Conservation (phyloP, 2,797 vertebrate genomes). For the Hydrophis major region DNA sequence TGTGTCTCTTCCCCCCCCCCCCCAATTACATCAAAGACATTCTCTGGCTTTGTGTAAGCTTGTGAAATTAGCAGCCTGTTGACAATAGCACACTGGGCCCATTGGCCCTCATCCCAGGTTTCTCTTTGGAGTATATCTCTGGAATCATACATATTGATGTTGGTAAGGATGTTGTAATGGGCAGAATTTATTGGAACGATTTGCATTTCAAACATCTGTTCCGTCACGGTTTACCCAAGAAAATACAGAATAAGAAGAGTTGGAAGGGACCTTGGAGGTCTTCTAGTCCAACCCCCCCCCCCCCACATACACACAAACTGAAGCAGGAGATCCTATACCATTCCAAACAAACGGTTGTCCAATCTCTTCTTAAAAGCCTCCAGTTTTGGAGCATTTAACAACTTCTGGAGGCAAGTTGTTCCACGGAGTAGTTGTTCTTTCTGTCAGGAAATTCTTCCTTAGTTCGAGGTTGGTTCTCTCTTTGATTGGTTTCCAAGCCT, state of each 20-base stretch:
- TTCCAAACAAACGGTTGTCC: no score
- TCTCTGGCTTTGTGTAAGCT: not conserved
- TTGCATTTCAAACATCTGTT: not conserved
- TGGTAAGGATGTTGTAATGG: not conserved
- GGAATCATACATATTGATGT: no score
- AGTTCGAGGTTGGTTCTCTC: no score
- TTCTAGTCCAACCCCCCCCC: not conserved
- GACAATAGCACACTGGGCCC: not conserved
- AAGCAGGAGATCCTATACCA: not conserved
- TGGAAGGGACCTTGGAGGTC: not conserved
- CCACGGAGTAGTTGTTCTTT: no score
- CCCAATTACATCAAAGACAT: not conserved
- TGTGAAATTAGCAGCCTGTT: not conserved
- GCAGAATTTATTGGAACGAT: not conserved
- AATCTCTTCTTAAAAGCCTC: no score
- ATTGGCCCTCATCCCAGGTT: not conserved
- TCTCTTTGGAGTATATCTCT: not conserved
- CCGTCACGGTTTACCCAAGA: no score
- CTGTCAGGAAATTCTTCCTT: no score
- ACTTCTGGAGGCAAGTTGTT: no score
- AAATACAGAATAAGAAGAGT: not conserved
- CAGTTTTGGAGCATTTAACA: no score
- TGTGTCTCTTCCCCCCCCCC: rapidly evolving
- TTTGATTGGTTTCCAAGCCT: no score
- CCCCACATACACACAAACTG: no score